These are phyloP conservation scores for Fistularia commersonii DNA, from an alignment of 2,797 vertebrate genomes.

Conservation along the genomic window DNA sequence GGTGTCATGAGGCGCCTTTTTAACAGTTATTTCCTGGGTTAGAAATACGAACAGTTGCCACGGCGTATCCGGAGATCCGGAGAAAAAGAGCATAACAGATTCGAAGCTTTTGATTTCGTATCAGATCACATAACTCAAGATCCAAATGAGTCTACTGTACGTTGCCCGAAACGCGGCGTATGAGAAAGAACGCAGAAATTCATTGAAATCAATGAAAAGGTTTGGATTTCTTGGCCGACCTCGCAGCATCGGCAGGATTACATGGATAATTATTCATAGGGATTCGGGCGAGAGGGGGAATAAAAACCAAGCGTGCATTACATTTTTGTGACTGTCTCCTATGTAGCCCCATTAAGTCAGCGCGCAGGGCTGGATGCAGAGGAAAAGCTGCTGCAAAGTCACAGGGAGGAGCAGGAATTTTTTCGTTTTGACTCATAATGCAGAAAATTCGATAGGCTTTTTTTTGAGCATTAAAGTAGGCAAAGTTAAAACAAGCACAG, in stretches of 20 bases:
- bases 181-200: neutral
- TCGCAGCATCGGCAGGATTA: slow-evolving; percentile 44
- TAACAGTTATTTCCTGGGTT: too few species aligned
- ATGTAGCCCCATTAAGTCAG: slow-evolving; percentile 68
- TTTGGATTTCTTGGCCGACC: slow-evolving; percentile 28
- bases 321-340: slow-evolving; percentile 44
- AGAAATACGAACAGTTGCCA: too few species aligned
- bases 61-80: too few species aligned
- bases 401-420: slow-evolving; percentile 36
- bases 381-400: slow-evolving; percentile 26
- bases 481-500: slow-evolving; percentile 36
- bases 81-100: too few species aligned
- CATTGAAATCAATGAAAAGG: slow-evolving; percentile 15
- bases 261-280: slow-evolving; percentile 47
- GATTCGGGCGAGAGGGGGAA: slow-evolving; percentile 14
- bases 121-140: neutral
- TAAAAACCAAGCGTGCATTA: slow-evolving; percentile 27
- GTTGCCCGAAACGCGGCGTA: neutral
- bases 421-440: slow-evolving; percentile 36
- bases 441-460: slow-evolving; percentile 35
- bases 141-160: neutral
- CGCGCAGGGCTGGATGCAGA: slow-evolving; percentile 22
- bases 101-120: neutral
- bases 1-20: too few species aligned
- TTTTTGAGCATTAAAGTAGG: slow-evolving; percentile 27